Percentiles rank a stretch among this genome's conserved stretches.
Evolutionary conservation across 2,888 invertebrate species (phyloP).

Genomic region (Anorthoa munda): DNA sequence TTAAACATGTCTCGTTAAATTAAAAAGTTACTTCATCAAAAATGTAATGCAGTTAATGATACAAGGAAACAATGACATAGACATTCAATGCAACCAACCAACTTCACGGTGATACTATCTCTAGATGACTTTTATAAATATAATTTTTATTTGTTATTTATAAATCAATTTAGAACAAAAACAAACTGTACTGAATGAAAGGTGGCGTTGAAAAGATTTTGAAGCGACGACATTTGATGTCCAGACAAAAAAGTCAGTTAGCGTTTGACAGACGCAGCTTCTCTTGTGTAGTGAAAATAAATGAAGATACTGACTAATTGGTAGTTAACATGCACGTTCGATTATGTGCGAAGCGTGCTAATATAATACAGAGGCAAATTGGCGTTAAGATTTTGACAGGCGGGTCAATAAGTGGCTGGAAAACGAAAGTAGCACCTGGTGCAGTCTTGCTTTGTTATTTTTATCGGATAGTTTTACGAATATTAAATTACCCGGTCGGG

Average conservation of each 20-base stretch:
- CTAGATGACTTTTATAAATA: slow-evolving; percentile 20
- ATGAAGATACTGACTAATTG: slow-evolving; percentile 76
- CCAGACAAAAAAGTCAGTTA: slow-evolving; percentile 68
- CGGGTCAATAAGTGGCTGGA: slow-evolving; percentile 66
- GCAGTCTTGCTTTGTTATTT: slow-evolving; percentile 60
- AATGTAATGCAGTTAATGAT: slow-evolving; percentile 4
- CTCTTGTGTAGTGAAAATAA: slow-evolving; percentile 65
- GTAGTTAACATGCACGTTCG: slow-evolving; percentile 69
- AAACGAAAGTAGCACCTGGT: slow-evolving; percentile 71
- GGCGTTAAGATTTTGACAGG: slow-evolving; percentile 74
- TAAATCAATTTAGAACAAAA: slow-evolving; percentile 52
- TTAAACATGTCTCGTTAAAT: slow-evolving; percentile 17
- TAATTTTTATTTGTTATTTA: slow-evolving; percentile 13
- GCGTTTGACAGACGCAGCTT: slow-evolving; percentile 69
- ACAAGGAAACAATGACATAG: slow-evolving; percentile 31
- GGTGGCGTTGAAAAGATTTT: slow-evolving; percentile 48
- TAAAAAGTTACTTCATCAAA: slow-evolving; percentile 31
- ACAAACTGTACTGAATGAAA: slow-evolving; percentile 41
- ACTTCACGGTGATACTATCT: slow-evolving; percentile 17
- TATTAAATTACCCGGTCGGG: slow-evolving; percentile 64
- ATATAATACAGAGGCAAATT: slow-evolving; percentile 74
- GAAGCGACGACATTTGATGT: slow-evolving; percentile 65
- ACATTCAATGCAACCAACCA: slow-evolving; percentile 36
- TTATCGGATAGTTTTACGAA: slow-evolving; percentile 63
- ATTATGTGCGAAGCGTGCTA: slow-evolving; percentile 66